phyloP scores from a whole-genome alignment of 2,113 vertebrate genomes.

The Agapornis roseicollis region DNA sequence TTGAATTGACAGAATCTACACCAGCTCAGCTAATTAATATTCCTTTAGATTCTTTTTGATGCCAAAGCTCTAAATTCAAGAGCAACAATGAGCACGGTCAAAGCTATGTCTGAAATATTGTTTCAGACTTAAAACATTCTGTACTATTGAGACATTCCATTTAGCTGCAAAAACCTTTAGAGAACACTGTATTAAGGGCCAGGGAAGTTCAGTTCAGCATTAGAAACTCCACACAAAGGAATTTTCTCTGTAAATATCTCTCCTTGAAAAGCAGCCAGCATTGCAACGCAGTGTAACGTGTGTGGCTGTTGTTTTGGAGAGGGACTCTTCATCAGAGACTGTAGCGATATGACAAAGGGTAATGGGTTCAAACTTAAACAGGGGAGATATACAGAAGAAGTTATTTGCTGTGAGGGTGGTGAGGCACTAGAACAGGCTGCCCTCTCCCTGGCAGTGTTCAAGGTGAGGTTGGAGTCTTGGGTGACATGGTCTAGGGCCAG shows the following conservation, averaged over 20 bases:
- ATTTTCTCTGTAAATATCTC: not conserved
- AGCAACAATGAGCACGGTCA: not conserved
- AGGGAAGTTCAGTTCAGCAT: not conserved
- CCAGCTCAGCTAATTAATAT: not conserved
- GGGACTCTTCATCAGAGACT: not conserved
- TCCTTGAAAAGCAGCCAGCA: not conserved
- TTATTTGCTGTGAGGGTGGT: not conserved
- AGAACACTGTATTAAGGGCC: not conserved
- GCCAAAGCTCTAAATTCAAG: not conserved
- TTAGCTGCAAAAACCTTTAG: not conserved
- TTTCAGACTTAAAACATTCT: not conserved
- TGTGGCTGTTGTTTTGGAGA: not conserved
- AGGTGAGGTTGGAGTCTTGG: not conserved
- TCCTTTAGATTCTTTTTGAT: not conserved
- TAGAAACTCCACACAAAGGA: not conserved
- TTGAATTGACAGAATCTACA: not conserved
- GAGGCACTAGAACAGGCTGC: not conserved
- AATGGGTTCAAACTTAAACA: not conserved
- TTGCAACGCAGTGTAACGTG: rapidly evolving
- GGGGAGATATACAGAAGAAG: not conserved
- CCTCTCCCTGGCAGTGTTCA: not conserved
- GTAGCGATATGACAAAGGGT: not conserved
- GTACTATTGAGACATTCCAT: not conserved
- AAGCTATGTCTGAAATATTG: not conserved
- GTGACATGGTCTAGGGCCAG: not conserved